Base-by-base conservation (phyloP, 2,797 vertebrate species). In the Erithacus rubecula region DNA sequence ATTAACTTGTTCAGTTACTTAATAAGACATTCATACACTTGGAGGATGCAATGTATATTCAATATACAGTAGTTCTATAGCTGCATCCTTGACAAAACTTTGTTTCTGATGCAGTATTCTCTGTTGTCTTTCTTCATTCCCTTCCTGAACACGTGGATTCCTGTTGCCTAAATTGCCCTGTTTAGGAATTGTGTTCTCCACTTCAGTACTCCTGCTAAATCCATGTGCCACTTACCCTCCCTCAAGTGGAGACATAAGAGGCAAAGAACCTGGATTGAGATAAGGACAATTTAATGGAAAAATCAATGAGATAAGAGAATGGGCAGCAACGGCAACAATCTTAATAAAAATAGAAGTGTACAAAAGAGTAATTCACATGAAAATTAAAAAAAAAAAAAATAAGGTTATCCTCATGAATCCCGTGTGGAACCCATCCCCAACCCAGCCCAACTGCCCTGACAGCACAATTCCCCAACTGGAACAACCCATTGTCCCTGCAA, bases 241-340 rank as follows among this genome's bases (percentile, higher is more conserved):
- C 11, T 12, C 24, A 24, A 0, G 2, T 22, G 44, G n/a, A 44
- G 29, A 43, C n/a, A 65, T 14, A 80, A 34, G 44, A 59, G 11
- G 6, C 20, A 24, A 80, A 44, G 37, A 37, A 26, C 11, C 24
- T 0, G 0, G 29, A 26, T 0, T n/a, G 9, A 10, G 37, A 34
- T 7, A 51, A 37, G 23, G 44, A 44, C 19, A 51, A 43, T 24
- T 65, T 21, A 24, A 36, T n/a, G n/a, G 62, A 59, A 52, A 52
- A 32, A 52, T 16, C 13, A 29, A 12, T 8, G 9, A 37, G 23
- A 10, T 6, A 58, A 21, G 20, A 65, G 20, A 44, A 72, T 27
- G 8, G 65, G 24, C 16, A 79, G 3, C 11, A 13, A 29, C 10
- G 65, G 16, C 6, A 51, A 24, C 11, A 51, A 58, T 17, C 58